These are phyloP conservation scores for Scaptomyza graminum DNA, from an alignment of 1,140 invertebrate species.

Conservation along the genomic window DNA sequence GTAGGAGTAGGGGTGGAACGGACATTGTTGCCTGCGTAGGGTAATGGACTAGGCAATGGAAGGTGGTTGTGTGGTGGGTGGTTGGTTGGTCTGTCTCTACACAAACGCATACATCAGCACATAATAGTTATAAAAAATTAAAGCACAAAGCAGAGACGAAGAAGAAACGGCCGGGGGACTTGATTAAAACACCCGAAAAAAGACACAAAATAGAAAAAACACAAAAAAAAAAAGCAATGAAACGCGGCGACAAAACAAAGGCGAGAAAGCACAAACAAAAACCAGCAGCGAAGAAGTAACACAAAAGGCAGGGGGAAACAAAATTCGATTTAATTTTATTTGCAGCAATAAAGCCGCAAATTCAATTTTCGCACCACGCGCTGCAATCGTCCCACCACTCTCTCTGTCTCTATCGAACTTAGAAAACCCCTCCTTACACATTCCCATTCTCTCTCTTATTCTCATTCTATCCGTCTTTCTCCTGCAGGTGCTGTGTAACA, in stretches of 20 bases:
- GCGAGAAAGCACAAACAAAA: conserved; percentile 6
- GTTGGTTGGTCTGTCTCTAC: background rate
- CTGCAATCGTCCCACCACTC: conserved; percentile 28
- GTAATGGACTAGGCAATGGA: background rate
- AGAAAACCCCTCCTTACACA: background rate
- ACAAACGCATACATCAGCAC: conserved; percentile 77
- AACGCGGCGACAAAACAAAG: conserved; percentile 47
- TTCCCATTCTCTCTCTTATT: conserved; percentile 14
- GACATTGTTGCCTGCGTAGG: conserved; percentile 10
- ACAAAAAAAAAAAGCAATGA: conserved; percentile 29
- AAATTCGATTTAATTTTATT: conserved; percentile 83
- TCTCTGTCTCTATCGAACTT: background rate
- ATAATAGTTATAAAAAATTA: conserved; percentile 76
- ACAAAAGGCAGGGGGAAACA: conserved; percentile 22
- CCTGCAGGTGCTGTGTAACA: conserved; percentile 92
- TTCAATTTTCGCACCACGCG: conserved; percentile 76
- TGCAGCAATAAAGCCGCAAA: conserved; percentile 82
- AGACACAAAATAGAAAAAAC: too few relatives aligned
- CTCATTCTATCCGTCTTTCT: conserved; percentile 20
- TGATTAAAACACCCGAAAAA: conserved; percentile 4
- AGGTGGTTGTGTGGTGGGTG: background rate
- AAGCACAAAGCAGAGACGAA: conserved; percentile 63
- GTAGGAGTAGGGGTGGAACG: background rate
- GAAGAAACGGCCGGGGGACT: background rate
- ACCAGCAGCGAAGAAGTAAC: conserved; percentile 23